A percentile compares a stretch with the other conserved stretches of the same genome.
Conservation (phyloP, 2,888 invertebrate genomes). For the Tipula vernalis region DNA sequence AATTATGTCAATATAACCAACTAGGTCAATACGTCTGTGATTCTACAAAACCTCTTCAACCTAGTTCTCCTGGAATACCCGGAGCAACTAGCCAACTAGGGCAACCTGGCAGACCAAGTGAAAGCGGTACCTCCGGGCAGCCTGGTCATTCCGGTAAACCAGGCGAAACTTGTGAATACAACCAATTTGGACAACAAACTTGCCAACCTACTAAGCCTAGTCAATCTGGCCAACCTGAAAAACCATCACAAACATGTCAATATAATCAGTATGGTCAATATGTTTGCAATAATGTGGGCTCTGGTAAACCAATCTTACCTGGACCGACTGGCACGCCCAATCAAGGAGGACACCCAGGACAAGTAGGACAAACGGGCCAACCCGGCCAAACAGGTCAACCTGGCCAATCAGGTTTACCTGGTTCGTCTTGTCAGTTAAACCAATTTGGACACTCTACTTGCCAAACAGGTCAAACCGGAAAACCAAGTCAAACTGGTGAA, state of each 20-base stretch:
- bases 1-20: constrained; percentile 13
- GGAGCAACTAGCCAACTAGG: not conserved
- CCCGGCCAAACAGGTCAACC: constrained; percentile 22
- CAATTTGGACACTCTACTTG: not conserved
- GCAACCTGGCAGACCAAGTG: not conserved
- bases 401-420: constrained; percentile 11
- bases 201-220: not conserved
- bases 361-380: not conserved
- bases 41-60: not conserved
- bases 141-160: constrained; percentile 25
- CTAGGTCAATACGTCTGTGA: not conserved
- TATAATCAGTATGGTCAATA: not conserved
- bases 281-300: constrained; percentile 19
- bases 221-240: not conserved
- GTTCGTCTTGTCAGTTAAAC: no score
- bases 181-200: not conserved
- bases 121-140: constrained; percentile 17
- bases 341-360: not conserved
- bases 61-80: no score
- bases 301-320: not conserved
- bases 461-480: constrained; percentile 22
- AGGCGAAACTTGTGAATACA: not conserved
- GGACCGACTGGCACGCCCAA: constrained; percentile 11
- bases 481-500: constrained; percentile 14
- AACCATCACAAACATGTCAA: not conserved